phyloP scores from a whole-genome alignment of 2,113 vertebrate species.

The Crotalus horridus region DNA sequence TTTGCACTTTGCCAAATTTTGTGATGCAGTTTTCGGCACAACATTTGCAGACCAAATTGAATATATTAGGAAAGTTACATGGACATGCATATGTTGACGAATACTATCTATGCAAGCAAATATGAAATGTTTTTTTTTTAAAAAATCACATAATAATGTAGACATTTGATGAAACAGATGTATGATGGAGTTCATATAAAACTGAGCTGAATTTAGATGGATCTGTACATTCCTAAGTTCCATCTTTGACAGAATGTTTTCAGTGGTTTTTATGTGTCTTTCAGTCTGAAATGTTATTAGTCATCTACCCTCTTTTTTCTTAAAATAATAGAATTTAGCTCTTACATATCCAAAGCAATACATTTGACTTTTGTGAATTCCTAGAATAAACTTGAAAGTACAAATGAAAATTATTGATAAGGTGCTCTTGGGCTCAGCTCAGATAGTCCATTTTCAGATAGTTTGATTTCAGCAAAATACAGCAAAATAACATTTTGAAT shows the following conservation, averaged over 20 bases:
- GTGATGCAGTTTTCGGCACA: background rate
- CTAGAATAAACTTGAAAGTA: background rate
- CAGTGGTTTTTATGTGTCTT: background rate
- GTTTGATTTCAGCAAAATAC: background rate
- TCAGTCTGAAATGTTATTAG: background rate
- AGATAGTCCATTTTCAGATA: background rate
- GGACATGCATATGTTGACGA: background rate
- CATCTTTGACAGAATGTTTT: background rate
- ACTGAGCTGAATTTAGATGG: background rate
- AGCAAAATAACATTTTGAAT: background rate
- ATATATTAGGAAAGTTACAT: background rate
- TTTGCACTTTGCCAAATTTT: background rate
- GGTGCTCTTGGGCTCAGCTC: background rate
- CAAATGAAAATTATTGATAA: background rate
- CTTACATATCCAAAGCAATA: background rate
- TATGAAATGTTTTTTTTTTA: background rate
- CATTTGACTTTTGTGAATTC: background rate
- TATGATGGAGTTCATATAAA: background rate
- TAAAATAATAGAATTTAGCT: background rate
- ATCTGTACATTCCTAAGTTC: background rate
- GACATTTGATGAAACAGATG: background rate
- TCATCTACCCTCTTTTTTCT: background rate
- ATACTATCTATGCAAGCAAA: background rate
- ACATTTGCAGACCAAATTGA: background rate
- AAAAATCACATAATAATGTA: background rate